A percentile compares a stretch with the other conserved stretches of the same genome.
These are phyloP conservation scores for Zygogramma bicolorata DNA, from an alignment of 2,888 invertebrate genomes.

Conservation along the genomic window DNA sequence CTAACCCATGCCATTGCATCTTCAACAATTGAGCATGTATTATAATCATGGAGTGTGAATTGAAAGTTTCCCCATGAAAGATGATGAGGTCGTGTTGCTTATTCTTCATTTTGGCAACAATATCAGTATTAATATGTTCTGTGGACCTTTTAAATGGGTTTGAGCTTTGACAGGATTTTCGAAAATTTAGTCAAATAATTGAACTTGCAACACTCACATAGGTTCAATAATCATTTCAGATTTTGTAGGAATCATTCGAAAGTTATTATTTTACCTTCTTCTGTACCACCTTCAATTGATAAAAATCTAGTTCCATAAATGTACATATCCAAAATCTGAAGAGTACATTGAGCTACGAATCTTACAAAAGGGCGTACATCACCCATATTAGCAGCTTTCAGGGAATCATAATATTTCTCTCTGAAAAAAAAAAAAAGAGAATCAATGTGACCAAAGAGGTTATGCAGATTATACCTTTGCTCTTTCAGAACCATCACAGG, in stretches of 20 bases:
- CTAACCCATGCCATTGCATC: no score
- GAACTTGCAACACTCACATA: not conserved
- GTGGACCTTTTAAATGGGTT: no score
- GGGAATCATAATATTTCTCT: constrained; percentile 87
- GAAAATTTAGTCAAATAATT: not conserved
- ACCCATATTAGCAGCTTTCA: constrained; percentile 93
- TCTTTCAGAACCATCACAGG: constrained; percentile 95
- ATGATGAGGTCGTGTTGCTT: no score
- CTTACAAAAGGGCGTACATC: constrained; percentile 96
- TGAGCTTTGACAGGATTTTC: not conserved
- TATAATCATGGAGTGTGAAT: no score
- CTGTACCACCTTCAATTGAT: constrained; percentile 49
- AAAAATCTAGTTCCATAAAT: constrained; percentile 55
- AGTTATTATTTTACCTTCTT: constrained; percentile 45
- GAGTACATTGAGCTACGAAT: constrained; percentile 92
- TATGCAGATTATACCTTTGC: no score
- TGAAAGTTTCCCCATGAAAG: no score
- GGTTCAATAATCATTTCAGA: not conserved
- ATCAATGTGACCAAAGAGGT: no score
- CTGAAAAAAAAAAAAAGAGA: constrained; percentile 59
- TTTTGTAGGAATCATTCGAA: constrained; percentile 23
- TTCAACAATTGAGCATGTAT: no score
- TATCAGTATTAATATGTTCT: no score
- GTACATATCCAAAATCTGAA: constrained; percentile 60
- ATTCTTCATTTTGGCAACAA: no score